A percentile compares a stretch with the other conserved stretches of the same genome.
phyloP scores from a whole-genome alignment of 2,113 vertebrate species.

The Chroicocephalus ridibundus region DNA sequence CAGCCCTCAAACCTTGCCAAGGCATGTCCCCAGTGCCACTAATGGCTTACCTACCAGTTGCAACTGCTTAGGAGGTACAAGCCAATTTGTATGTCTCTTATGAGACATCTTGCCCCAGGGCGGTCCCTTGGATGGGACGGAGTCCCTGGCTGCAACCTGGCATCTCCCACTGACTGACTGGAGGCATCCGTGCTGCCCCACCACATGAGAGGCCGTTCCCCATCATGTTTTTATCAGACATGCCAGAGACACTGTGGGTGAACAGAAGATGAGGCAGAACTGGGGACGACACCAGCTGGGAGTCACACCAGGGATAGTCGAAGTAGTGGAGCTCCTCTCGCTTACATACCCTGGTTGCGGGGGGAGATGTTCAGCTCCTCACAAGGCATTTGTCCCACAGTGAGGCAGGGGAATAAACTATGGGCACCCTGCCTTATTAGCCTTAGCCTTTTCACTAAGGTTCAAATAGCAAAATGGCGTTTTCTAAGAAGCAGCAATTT shows the following conservation, averaged over 20 bases:
- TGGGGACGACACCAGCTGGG: neutral
- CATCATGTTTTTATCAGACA: neutral
- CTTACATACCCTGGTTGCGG: neutral
- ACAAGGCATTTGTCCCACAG: neutral
- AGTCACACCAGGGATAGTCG: accelerated
- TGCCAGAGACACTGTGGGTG: neutral
- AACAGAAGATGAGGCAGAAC: neutral
- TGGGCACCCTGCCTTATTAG: neutral
- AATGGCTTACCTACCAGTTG: neutral
- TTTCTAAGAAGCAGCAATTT: neutral
- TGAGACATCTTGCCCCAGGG: neutral
- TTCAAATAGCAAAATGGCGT: neutral
- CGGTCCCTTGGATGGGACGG: accelerated
- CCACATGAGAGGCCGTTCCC: neutral
- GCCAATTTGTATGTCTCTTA: neutral
- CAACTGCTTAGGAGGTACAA: neutral
- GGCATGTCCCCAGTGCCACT: neutral
- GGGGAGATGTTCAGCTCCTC: neutral
- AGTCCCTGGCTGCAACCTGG: neutral
- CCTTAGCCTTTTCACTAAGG: neutral
- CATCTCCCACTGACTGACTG: neutral
- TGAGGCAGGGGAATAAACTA: neutral
- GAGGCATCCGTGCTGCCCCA: neutral
- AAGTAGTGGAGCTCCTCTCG: neutral
- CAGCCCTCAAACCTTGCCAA: neutral